Conservation (phyloP, 2,113 vertebrate genomes). For the Zosterops japonicus region DNA sequence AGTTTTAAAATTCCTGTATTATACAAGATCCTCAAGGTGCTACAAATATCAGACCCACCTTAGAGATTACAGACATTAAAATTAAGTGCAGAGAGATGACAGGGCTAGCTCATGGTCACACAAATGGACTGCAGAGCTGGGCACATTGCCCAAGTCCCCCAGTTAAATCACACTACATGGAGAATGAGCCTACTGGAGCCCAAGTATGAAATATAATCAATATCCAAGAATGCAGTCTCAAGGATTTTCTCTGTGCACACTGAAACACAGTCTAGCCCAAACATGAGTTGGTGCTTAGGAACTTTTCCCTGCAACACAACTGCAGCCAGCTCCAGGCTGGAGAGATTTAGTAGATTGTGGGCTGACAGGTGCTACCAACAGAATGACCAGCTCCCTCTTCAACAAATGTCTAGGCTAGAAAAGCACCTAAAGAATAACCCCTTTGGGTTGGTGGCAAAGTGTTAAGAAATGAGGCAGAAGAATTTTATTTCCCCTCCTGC, state of each 20-base stretch:
- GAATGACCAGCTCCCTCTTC: background rate
- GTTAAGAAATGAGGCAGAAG: background rate
- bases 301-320: background rate
- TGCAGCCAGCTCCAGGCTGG: background rate
- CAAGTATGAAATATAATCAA: background rate
- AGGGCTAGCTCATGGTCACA: background rate
- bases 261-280: background rate
- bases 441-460: background rate
- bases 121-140: background rate
- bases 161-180: background rate
- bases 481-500: background rate
- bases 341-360: background rate
- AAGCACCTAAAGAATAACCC: background rate
- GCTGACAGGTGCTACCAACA: conserved; percentile 6
- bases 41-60: background rate
- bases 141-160: background rate
- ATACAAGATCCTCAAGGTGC: background rate
- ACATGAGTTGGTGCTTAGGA: background rate
- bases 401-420: background rate
- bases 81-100: background rate
- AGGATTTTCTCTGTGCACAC: background rate
- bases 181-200: background rate
- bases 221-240: background rate
- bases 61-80: background rate
- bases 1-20: background rate